Percentiles rank a stretch among this genome's conserved stretches.
Conservation (phyloP, 2,113 vertebrate species). For the Eublepharis macularius region DNA sequence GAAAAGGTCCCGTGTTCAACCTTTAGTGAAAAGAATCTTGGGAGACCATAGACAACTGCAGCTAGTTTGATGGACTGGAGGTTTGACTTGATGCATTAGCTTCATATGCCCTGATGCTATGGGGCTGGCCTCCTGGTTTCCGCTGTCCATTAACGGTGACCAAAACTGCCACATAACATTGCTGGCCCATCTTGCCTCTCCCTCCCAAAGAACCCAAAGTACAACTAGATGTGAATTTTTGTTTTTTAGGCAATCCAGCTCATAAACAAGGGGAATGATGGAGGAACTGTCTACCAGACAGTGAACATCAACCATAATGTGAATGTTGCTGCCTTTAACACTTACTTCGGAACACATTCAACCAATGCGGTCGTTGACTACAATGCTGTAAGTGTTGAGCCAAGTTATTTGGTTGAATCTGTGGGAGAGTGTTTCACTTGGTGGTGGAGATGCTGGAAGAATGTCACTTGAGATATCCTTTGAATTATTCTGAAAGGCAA, state of each 20-base stretch:
- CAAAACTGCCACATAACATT: too few species aligned
- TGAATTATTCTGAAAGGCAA: not conserved
- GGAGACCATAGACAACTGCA: too few species aligned
- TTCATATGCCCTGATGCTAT: too few species aligned
- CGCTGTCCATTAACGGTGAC: not conserved
- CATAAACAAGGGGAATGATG: constrained; percentile 18
- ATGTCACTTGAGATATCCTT: too few species aligned
- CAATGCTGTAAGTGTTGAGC: constrained; percentile 18
- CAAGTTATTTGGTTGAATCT: not conserved
- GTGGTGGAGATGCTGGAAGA: too few species aligned
- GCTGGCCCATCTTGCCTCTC: too few species aligned
- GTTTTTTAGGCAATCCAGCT: constrained; percentile 33
- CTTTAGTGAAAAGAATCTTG: too few species aligned
- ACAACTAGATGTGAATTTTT: not conserved
- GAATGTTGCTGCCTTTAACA: constrained; percentile 28
- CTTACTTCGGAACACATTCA: constrained; percentile 31
- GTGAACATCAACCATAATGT: constrained; percentile 32
- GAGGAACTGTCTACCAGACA: constrained; percentile 34
- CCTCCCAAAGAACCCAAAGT: not conserved
- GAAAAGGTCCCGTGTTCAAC: too few species aligned
- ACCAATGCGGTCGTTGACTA: constrained; percentile 39
- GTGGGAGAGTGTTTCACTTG: too few species aligned
- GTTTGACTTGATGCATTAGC: too few species aligned
- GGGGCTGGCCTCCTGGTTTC: not conserved
- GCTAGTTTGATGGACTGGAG: too few species aligned